Evolutionary conservation across 2,797 vertebrate species (phyloP), one percentile per base, ranked within the genome.

Genomic region (Oreochromis mossambicus): DNA sequence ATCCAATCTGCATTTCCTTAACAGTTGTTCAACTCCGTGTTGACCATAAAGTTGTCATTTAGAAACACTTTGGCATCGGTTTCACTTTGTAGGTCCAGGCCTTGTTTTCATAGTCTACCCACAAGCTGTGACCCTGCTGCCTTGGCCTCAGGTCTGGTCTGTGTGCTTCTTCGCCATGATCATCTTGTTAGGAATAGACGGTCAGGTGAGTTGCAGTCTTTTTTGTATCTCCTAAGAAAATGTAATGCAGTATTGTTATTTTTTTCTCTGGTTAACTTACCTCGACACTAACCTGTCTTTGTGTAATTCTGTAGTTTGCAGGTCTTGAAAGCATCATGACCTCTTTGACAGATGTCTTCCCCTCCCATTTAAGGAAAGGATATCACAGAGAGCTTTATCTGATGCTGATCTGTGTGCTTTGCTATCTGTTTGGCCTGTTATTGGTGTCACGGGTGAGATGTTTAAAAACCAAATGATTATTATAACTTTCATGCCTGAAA

Each of bases 241-340:
- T 17, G 2, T 12, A 3, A 8, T 5, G 1, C 2, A 14, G 5
- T n/a, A 36, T n/a, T 54, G 19, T 32, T 52, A 11, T 24, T n/a
- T n/a, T 36, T 13, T n/a, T 21, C 8, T 43, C 66, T 77, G 38
- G 8, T 76, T 43, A 61, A 51, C 17, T 75, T 2, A 3, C 51
- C 9, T 52, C 1, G 3, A n/a, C 13, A n/a, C 38, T 32, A 43
- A 63, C 26, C 26, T 78, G 8, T 70, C 24, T 61, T 84, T 87
- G n/a, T 82, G 38, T 46, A 15, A 70, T 26, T 46, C 29, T 80
- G 14, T 51, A 98, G 97, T 98, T 98, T 4, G 96, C 96, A 83
- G 97, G 97, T 32, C 90, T 98, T 79, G 97, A 98, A 92, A 97
- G 97, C 88, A 89, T 98, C 94, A 96, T 97, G 90, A 98, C 97